Evolutionary conservation across 2,113 vertebrate species (phyloP).

Genomic region (Perca fluviatilis): DNA sequence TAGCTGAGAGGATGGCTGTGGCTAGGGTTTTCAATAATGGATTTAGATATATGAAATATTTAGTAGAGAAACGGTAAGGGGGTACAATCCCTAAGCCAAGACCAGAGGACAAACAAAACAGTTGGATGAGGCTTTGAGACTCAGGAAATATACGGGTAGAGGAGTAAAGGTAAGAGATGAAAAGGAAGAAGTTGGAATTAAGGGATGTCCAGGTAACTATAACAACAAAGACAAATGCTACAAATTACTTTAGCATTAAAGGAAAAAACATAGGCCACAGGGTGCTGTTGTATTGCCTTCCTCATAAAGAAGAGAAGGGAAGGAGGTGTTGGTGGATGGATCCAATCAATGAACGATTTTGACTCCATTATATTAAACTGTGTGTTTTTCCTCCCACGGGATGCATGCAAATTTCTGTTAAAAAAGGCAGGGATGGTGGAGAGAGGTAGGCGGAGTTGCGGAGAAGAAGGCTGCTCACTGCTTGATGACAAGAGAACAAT

Average conservation of each 20-base stretch:
- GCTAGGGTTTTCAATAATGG: conserved; percentile 82
- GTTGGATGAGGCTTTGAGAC: conserved; percentile 35
- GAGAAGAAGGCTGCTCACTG: conserved; percentile 9
- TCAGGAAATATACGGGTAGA: conserved; percentile 13
- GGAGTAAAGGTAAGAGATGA: not conserved
- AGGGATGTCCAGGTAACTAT: conserved; percentile 7
- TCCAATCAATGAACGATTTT: conserved; percentile 60
- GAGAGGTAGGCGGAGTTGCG: not conserved
- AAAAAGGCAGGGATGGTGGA: conserved; percentile 2
- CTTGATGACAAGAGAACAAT: conserved; percentile 58
- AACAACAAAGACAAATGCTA: not conserved
- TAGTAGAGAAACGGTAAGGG: conserved; percentile 59
- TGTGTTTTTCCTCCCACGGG: conserved; percentile 39
- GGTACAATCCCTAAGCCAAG: conserved; percentile 57
- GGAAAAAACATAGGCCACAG: conserved; percentile 5
- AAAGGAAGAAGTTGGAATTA: conserved; percentile 4
- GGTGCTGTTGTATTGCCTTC: conserved; percentile 41
- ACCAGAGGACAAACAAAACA: conserved; percentile 74
- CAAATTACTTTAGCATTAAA: conserved; percentile 33
- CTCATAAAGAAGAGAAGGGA: not conserved
- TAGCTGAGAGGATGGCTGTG: conserved; percentile 64
- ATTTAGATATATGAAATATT: conserved; percentile 83
- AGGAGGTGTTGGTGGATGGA: not conserved
- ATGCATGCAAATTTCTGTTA: conserved; percentile 31
- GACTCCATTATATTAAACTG: conserved; percentile 43